These are phyloP conservation scores for Epinotia demarniana DNA, from an alignment of 2,888 invertebrate genomes.

Conservation along the genomic window DNA sequence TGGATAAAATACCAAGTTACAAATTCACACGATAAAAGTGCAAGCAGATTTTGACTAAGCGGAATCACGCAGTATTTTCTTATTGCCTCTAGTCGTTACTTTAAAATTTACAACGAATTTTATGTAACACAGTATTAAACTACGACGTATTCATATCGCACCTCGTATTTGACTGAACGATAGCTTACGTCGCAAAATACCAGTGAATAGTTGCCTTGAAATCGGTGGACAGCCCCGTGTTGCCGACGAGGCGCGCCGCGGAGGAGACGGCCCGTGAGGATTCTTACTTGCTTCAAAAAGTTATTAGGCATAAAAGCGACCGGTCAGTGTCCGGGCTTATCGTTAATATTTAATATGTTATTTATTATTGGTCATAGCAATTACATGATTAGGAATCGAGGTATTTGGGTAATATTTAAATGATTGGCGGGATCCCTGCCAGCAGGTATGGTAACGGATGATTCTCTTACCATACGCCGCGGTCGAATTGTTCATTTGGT, in stretches of 20 bases:
- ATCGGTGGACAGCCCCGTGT: slow-evolving; percentile 2
- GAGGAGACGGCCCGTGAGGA: slow-evolving; percentile 50
- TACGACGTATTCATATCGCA: slow-evolving; percentile 5
- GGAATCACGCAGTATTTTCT: slow-evolving; percentile 31
- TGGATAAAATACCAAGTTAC: not conserved
- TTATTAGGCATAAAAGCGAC: slow-evolving; percentile 54
- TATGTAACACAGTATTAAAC: slow-evolving; percentile 38
- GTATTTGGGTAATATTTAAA: slow-evolving; percentile 20
- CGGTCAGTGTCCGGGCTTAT: slow-evolving; percentile 59
- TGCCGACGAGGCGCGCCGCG: slow-evolving; percentile 2
- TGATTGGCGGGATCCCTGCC: slow-evolving; percentile 22
- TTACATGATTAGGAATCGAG: slow-evolving; percentile 23
- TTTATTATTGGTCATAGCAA: slow-evolving; percentile 43
- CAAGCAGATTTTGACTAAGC: not conserved
- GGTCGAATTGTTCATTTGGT: slow-evolving; percentile 19
- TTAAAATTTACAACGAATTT: slow-evolving; percentile 43
- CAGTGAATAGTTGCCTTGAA: slow-evolving; percentile 19
- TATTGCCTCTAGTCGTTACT: slow-evolving; percentile 29
- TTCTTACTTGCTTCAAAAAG: slow-evolving; percentile 54
- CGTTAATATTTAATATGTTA: slow-evolving; percentile 40
- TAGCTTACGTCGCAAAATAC: slow-evolving; percentile 9
- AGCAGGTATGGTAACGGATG: slow-evolving; percentile 8
- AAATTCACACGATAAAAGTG: not conserved
- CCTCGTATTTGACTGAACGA: slow-evolving; percentile 8
- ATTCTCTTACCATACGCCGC: slow-evolving; percentile 16